phyloP scores from a whole-genome alignment of 1,140 invertebrate species.

The Neotoxoptera formosana region DNA sequence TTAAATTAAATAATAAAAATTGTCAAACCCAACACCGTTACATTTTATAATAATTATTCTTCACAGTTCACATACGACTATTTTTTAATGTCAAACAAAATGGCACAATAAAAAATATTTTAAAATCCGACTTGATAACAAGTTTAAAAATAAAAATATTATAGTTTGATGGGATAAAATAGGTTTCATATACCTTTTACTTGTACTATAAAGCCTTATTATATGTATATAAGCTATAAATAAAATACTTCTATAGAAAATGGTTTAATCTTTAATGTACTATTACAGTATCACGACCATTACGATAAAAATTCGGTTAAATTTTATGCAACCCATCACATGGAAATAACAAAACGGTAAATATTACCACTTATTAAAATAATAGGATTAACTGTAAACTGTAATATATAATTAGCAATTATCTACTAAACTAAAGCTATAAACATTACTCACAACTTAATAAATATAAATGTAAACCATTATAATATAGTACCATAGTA shows the following conservation, averaged over 20 bases:
- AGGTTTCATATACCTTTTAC: neutral
- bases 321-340: neutral
- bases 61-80: neutral
- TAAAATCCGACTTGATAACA: neutral
- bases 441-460: neutral
- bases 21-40: neutral
- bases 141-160: slow-evolving; percentile 9
- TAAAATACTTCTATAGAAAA: neutral
- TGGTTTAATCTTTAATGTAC: neutral
- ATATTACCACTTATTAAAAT: neutral
- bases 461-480: neutral
- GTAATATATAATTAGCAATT: neutral
- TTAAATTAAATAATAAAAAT: neutral
- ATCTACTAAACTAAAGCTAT: neutral
- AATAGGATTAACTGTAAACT: slow-evolving; percentile 12
- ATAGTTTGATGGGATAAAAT: neutral
- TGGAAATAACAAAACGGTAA: neutral
- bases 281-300: neutral
- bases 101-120: neutral
- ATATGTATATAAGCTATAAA: neutral
- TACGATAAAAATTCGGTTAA: neutral
- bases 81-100: neutral
- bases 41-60: neutral
- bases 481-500: neutral
- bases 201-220: neutral